Base-by-base conservation (phyloP, 2,113 vertebrate genomes). In the Miniopterus natalensis region DNA sequence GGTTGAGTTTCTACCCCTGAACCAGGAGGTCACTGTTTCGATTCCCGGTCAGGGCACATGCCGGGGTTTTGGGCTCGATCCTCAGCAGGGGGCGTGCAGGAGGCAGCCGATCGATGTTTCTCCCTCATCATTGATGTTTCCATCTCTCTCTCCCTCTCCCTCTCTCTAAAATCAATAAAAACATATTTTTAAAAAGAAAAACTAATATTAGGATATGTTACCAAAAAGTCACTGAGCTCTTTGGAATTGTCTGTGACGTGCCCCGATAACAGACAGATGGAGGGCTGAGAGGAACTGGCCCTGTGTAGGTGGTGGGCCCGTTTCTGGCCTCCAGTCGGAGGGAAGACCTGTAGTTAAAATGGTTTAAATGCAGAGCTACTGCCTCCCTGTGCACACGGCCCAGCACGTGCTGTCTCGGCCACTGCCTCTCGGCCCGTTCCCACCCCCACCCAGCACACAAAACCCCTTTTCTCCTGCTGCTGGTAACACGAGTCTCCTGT, bases 241-340 rank as follows among this genome's bases (percentile, higher is more conserved):
- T 81, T 47, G 92, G 61, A 97, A 95, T 29, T 31, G 9, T 89
- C 81, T 4, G 78, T 88, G 94, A 92, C 86, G 92, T 36, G 55
- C 84, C 88, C 87, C 88, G 90, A 91, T 86, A 92, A 96, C 77
- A n/a, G 88, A 49, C 23, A 17, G 88, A 74, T 71, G 95, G 95
- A 97, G 92, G 86, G 80, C 95, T 1, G 9, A 68, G 81, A 84
- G 53, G 87, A 97, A 97, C 59, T 47, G 75, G 74, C 71, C 91
- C 59, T 4, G 0, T 31, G 96, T 95, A 95, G 91, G 96, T 95
- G 31, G 93, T 23, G 21, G 68, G 6, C 40, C 25, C 45, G 29
- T 45, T 79, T 85, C 95, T 80, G 84, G 90, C 86, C 80, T 68
- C 8, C 75, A 92, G 84, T 47, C 61, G 42, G 81, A 94, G 71